Conservation (phyloP, 2,888 invertebrate genomes). For the Apotomis betuletana region DNA sequence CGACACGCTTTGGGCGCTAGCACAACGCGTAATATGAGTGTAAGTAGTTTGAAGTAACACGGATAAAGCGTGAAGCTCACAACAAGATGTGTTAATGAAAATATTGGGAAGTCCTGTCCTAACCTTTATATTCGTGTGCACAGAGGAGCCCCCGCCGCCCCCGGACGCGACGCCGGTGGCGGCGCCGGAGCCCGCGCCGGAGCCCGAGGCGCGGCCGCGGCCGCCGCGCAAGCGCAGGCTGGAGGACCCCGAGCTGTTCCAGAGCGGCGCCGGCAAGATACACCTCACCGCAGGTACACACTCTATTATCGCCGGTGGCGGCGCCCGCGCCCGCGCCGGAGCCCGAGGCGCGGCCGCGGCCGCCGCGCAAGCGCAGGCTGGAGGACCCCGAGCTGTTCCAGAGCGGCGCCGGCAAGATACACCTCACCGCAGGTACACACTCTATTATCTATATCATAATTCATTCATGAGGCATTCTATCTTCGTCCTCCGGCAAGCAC, state of each 20-base stretch:
- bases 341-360: background rate
- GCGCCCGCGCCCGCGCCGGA: background rate
- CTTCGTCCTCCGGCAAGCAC: no score
- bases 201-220: background rate
- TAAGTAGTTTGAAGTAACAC: no score
- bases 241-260: slow-evolving; percentile 4
- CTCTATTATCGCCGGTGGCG: background rate
- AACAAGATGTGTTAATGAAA: no score
- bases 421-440: slow-evolving; percentile 23
- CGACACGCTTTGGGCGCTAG: no score
- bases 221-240: slow-evolving; percentile 21
- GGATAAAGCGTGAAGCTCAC: no score
- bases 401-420: slow-evolving; percentile 18
- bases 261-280: slow-evolving; percentile 19
- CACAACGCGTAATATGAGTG: no score
- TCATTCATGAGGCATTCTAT: no score
- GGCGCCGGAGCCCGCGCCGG: background rate
- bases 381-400: slow-evolving; percentile 5
- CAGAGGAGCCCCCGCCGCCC: slow-evolving; percentile 15
- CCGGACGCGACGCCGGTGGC: background rate
- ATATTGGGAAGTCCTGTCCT: background rate
- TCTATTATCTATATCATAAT: background rate
- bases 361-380: slow-evolving; percentile 21
- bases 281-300: slow-evolving; percentile 23
- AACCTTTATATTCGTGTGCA: background rate